Evolutionary conservation across 92 coral and sea anemone species (phyloP), one percentile per base, ranked within the genome.

Genomic region (Anthopleura xanthogrammica): DNA sequence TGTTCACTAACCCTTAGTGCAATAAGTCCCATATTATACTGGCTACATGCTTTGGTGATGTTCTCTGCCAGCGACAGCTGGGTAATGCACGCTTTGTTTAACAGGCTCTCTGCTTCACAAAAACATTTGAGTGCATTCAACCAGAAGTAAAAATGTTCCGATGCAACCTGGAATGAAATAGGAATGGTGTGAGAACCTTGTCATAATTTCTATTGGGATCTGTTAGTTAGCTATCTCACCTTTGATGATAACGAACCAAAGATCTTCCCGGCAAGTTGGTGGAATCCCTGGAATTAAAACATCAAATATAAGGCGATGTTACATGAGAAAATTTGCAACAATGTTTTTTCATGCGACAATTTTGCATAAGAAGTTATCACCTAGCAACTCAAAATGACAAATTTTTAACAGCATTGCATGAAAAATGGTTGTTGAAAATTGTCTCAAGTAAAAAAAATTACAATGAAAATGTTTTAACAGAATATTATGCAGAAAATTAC

Each of bases 91-190:
- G 94, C 83, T 75, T 83, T 88, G 52, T 80, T 82, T 29, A 95
- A 83, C 82, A 88, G 75, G 52, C 89, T 92, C 83, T 94, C 98
- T 8, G 96, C 98, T 84, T 96, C 94, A 92, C 96, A 90, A 85
- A 96, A 96, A 66, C 91, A 89, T 81, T 89, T 79, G 72, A 96
- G 82, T n/a, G 98, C 95, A 77, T 75, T 89, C 52, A 96, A 64
- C 98, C 98, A 96, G 79, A 92, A 96, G 85, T 92, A 93, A 60
- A 96, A 87, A 40, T 96, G 96, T 78, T 94, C 98, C 23, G 98
- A 96, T 13, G 98, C 98, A 41, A 96, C 93, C 98, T 93, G 60
- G 41, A 82, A 24, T 71, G 2, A 77, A 76, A 50, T 60, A 22
- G 19, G 48, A 2, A 56, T 55, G 19, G 48, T 13, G 62, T 48